phyloP scores from a whole-genome alignment of 2,113 vertebrate genomes.

The Isichthys henryi region DNA sequence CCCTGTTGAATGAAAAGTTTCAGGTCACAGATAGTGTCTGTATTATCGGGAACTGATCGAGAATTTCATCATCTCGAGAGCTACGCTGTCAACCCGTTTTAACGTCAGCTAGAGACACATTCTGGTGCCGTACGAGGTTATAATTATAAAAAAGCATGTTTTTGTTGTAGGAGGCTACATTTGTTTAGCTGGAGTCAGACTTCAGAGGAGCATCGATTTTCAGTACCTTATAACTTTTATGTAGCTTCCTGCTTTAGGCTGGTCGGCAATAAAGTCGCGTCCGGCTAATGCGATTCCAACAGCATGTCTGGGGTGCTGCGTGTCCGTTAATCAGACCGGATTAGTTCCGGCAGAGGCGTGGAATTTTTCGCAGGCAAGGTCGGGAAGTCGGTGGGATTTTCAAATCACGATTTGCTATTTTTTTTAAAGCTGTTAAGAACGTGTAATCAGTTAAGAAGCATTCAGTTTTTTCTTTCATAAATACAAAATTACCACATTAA shows the following conservation, averaged over 20 bases:
- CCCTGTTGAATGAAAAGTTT: background rate
- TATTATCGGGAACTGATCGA: background rate
- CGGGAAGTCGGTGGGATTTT: slow-evolving; percentile 9
- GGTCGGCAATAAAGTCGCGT: background rate
- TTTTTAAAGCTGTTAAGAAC: slow-evolving; percentile 9
- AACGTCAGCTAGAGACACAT: background rate
- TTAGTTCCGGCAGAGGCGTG: slow-evolving; percentile 3
- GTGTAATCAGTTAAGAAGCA: slow-evolving; percentile 2
- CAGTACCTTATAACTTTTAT: background rate
- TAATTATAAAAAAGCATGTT: background rate
- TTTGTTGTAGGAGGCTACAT: background rate
- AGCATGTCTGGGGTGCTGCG: background rate
- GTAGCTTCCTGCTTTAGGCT: background rate
- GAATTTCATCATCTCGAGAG: background rate
- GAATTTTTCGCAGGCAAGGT: slow-evolving; percentile 4
- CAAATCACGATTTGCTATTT: background rate
- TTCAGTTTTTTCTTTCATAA: background rate
- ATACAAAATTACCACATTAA: background rate
- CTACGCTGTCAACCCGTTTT: background rate
- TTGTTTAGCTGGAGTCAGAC: background rate
- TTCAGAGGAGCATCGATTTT: background rate
- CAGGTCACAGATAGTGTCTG: background rate
- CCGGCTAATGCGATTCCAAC: background rate
- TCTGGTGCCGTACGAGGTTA: background rate
- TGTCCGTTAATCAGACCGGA: slow-evolving; percentile 6